These are phyloP conservation scores for Camponotus pennsylvanicus DNA, from an alignment of 1,140 invertebrate species.

Conservation along the genomic window DNA sequence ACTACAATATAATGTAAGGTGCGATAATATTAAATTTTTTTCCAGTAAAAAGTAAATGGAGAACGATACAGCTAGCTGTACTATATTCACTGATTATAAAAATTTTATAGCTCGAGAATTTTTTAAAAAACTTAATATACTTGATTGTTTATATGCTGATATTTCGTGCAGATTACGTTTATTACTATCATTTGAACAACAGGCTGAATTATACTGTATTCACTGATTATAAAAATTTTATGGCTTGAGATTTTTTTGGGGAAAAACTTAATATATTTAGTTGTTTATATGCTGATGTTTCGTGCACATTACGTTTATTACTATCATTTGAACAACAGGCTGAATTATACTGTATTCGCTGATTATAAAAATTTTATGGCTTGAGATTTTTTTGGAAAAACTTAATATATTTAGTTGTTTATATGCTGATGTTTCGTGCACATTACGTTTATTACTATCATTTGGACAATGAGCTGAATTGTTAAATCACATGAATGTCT, in stretches of 20 bases:
- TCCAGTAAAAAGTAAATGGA: neutral
- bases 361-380: neutral
- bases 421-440: neutral
- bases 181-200: slow-evolving; percentile 13
- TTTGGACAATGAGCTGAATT: slow-evolving; percentile 19
- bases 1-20: neutral
- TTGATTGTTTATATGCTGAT: neutral
- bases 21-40: slow-evolving; percentile 17
- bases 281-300: neutral
- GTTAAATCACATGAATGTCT: slow-evolving; percentile 40
- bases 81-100: neutral
- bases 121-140: neutral
- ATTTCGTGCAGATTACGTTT: neutral
- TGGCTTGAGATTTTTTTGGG: neutral
- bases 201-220: neutral
- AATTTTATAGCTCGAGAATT: neutral
- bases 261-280: slow-evolving; percentile 2
- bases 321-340: slow-evolving; percentile 4
- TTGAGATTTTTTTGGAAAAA: neutral
- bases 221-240: neutral
- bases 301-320: slow-evolving; percentile 4
- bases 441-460: slow-evolving; percentile 19
- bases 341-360: no score
- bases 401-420: neutral
- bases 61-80: neutral